Evolutionary conservation across 1,140 invertebrate species (phyloP).

Genomic region (Nasonia vitripennis): DNA sequence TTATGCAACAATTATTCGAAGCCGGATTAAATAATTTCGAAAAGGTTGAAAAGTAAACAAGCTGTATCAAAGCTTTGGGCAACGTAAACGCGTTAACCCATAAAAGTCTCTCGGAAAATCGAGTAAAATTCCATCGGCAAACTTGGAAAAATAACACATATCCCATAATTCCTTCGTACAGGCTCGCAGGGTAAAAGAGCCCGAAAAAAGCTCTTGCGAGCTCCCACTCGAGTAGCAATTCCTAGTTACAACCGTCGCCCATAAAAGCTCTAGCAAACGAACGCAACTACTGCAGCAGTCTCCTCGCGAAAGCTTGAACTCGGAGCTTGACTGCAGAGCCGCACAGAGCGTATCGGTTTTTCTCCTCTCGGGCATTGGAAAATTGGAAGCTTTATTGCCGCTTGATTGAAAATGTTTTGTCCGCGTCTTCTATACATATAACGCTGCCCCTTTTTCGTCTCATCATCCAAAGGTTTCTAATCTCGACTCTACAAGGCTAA

Average conservation of each 20-base stretch:
- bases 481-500: constrained; percentile 1
- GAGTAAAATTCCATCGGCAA: too few species aligned
- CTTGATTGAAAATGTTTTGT: constrained; percentile 46
- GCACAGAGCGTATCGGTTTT: constrained; percentile 4
- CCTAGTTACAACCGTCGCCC: background rate
- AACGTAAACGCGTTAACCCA: too few species aligned
- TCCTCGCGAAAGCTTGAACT: background rate
- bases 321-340: background rate
- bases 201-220: background rate
- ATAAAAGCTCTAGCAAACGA: background rate
- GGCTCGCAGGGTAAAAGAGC: background rate
- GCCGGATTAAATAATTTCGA: too few species aligned
- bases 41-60: too few species aligned
- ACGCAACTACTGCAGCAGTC: background rate
- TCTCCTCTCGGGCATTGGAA: constrained; percentile 30
- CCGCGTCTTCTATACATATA: background rate
- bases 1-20: background rate
- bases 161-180: background rate
- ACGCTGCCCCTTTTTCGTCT: background rate
- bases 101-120: too few species aligned
- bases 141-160: background rate
- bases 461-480: constrained; percentile 2
- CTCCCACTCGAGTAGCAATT: background rate
- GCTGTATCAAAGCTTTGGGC: too few species aligned
- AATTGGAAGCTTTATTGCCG: constrained; percentile 44